Evolutionary conservation across 2,888 invertebrate genomes (phyloP), one percentile per base, ranked within the genome.

Genomic region (Andrena haemorrhoa): DNA sequence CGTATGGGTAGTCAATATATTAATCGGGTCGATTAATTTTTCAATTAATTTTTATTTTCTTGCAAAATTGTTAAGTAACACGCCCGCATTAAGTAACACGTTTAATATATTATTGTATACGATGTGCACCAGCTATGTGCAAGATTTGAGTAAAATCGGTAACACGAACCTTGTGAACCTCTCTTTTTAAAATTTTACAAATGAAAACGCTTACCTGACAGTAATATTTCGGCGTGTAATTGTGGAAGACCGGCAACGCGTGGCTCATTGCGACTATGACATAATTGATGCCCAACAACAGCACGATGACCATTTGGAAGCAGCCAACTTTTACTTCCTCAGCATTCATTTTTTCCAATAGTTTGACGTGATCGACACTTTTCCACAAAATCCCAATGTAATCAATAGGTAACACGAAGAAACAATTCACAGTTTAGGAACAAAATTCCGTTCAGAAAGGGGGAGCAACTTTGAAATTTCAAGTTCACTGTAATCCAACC

Each of bases 211-310:
- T 90, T 90, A 94, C 94, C 90, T 90, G 86, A 81, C 94, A 94
- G 68, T 90, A 92, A 84, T 92, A 94, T 29, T 89, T 86, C 5
- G 94, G 94, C n/a, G 92, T 91, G 73, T 93, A 93, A 70, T 93
- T 93, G 68, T 94, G 92, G 87, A 94, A 94, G 16, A 91, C 84
- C 8, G 93, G 92, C 61, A 94, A 86, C 20, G 93, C 92, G 73
- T 94, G 94, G 90, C 93, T 94, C 89, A 94, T 94, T 1, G 94
- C 92, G 4, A 94, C 93, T 31, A 93, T 92, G 41, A 93, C 89
- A 80, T 93, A 93, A 90, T 94, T 94, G 41, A 94, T 81, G 56
- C 92, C 91, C 12, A 94, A 80, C 26, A 94, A 79, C 26, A 93
- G 53, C 23, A 93, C 89, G 31, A 94, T 85, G 70, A 93, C 85